These are phyloP conservation scores for Myanophis thanlyinensis DNA, from an alignment of 2,113 vertebrate genomes.

Conservation along the genomic window DNA sequence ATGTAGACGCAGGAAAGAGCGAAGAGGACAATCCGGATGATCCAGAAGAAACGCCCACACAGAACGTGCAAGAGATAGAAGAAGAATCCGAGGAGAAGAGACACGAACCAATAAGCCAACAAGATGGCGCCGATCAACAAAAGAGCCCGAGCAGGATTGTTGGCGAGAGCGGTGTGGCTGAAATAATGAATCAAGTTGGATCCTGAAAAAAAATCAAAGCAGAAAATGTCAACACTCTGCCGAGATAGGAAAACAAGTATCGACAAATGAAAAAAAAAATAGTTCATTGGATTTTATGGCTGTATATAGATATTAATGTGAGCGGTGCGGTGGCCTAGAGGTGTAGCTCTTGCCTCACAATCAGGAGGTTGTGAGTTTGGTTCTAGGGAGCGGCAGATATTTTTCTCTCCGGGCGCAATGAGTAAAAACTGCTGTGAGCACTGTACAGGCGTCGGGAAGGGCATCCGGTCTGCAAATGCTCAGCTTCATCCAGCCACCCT, in stretches of 20 bases:
- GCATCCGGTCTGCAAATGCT: no score
- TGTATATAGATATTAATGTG: no score
- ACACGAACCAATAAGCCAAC: slow-evolving; percentile 86
- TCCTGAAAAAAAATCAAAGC: slow-evolving; percentile 70
- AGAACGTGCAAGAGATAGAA: slow-evolving; percentile 86
- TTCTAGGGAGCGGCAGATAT: no score
- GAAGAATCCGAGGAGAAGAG: slow-evolving; percentile 87
- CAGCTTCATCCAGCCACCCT: no score
- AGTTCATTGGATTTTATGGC: not conserved
- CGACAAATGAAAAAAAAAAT: not conserved
- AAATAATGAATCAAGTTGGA: slow-evolving; percentile 92
- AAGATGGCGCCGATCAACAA: slow-evolving; percentile 85
- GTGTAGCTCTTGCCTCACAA: no score
- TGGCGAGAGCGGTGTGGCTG: slow-evolving; percentile 78
- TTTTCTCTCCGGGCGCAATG: no score
- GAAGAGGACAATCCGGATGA: slow-evolving; percentile 83
- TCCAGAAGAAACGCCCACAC: slow-evolving; percentile 94
- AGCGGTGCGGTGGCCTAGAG: no score
- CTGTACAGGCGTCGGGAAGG: no score
- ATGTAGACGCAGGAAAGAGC: slow-evolving; percentile 93
- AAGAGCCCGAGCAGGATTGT: slow-evolving; percentile 79
- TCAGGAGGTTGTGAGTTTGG: no score
- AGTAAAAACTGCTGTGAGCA: no score
- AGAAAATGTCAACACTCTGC: not conserved
- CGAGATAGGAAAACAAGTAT: not conserved